Conservation (phyloP, 2,113 vertebrate genomes). For the Pseudorectes ferrugineus region DNA sequence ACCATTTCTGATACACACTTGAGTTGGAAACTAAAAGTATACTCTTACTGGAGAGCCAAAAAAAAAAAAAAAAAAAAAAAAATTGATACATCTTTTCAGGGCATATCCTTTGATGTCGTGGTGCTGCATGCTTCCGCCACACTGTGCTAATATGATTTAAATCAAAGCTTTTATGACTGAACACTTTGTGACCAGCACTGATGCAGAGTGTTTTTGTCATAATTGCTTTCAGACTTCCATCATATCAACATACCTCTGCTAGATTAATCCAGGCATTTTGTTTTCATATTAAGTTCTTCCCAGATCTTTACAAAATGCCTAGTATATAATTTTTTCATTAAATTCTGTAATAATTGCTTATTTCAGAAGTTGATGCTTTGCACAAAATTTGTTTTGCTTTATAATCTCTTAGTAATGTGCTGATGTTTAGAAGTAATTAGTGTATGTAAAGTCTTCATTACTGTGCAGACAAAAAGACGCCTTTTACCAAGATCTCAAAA, state of each 20-base stretch:
- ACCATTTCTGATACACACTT: not conserved
- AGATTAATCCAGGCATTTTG: slow-evolving; percentile 47
- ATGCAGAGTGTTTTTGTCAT: slow-evolving; percentile 36
- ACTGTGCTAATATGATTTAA: slow-evolving; percentile 1
- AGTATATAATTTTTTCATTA: not conserved
- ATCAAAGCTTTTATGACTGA: slow-evolving; percentile 37
- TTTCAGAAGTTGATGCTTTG: slow-evolving; percentile 26
- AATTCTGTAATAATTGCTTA: slow-evolving; percentile 13
- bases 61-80: not conserved
- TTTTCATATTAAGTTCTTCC: not conserved
- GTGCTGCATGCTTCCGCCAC: slow-evolving; percentile 52
- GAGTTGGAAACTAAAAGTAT: not conserved
- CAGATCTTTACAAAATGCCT: slow-evolving; percentile 32
- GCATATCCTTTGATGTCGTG: not conserved
- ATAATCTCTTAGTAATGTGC: slow-evolving; percentile 19
- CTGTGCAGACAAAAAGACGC: slow-evolving; percentile 64
- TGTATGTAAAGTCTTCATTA: slow-evolving; percentile 35
- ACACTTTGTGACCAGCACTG: slow-evolving; percentile 21
- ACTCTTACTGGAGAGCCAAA: not conserved
- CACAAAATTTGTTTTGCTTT: slow-evolving; percentile 20
- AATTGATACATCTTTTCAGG: not conserved
- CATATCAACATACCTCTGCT: not conserved
- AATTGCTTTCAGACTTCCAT: slow-evolving; percentile 12
- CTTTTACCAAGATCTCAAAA: not conserved
- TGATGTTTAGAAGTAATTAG: slow-evolving; percentile 27